Evolutionary conservation across 2,888 invertebrate genomes (phyloP).

Genomic region (Lysandra bellargus): DNA sequence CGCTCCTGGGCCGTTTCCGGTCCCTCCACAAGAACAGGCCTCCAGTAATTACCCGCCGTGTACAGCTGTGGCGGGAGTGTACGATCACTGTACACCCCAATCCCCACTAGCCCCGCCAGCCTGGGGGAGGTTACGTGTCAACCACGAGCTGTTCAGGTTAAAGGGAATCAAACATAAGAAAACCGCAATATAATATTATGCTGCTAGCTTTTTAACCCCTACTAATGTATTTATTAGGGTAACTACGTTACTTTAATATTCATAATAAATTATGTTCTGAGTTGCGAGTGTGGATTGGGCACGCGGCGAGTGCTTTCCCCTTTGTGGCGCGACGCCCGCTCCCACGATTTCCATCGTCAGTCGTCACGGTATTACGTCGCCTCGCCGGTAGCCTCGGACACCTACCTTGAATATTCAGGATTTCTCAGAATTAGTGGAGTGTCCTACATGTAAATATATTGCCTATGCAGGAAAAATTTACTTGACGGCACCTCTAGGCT

Average conservation of each 20-base stretch:
- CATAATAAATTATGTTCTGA: neutral
- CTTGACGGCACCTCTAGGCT: no score
- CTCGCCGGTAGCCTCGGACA: no score
- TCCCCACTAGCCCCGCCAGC: neutral
- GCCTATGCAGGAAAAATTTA: no score
- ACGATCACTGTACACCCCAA: no score
- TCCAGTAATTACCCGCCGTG: neutral
- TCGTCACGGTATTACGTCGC: neutral
- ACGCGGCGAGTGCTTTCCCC: constrained; percentile 1
- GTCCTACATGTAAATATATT: no score
- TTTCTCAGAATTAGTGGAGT: no score
- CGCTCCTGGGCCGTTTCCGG: neutral
- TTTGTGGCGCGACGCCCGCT: neutral
- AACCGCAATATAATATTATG: no score
- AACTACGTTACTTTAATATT: neutral
- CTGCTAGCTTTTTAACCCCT: no score
- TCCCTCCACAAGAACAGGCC: neutral
- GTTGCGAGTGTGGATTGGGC: neutral
- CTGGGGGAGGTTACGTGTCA: neutral
- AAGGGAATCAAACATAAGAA: no score
- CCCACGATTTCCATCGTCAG: constrained; percentile 12
- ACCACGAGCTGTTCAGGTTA: no score
- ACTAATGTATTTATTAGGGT: neutral
- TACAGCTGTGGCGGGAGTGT: neutral
- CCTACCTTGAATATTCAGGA: no score